Percentiles rank a stretch among this genome's conserved stretches.
phyloP scores from a whole-genome alignment of 2,113 vertebrate species.

The Cyphomyrus discorhynchus region DNA sequence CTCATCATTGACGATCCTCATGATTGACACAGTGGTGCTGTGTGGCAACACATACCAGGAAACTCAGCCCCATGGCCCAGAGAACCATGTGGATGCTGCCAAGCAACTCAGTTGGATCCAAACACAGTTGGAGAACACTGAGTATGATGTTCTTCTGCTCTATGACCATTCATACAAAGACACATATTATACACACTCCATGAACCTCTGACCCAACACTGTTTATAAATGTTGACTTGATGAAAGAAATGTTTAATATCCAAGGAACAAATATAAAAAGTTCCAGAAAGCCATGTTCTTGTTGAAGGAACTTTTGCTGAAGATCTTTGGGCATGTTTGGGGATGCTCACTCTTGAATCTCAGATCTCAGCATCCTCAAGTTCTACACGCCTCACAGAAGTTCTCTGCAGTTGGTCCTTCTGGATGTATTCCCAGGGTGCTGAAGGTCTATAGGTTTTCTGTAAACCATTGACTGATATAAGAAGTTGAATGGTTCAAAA shows the following conservation, averaged over 20 bases:
- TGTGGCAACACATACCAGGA: slow-evolving; percentile 57
- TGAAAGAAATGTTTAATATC: background rate
- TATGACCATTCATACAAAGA: background rate
- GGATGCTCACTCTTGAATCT: background rate
- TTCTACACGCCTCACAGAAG: background rate
- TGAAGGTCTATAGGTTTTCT: background rate
- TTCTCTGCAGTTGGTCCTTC: background rate
- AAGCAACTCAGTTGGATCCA: slow-evolving; percentile 50
- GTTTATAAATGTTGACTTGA: background rate
- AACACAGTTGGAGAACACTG: slow-evolving; percentile 39
- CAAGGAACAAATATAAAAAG: background rate
- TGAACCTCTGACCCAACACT: background rate
- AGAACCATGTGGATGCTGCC: slow-evolving; percentile 29
- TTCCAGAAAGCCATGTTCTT: background rate
- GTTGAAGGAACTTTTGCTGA: background rate
- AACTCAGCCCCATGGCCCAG: slow-evolving; percentile 36
- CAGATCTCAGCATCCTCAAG: background rate
- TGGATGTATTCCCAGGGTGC: background rate
- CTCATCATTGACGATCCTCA: slow-evolving; percentile 45
- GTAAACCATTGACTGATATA: background rate
- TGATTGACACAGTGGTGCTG: slow-evolving; percentile 56
- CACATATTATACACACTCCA: background rate
- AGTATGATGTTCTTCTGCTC: slow-evolving; percentile 30
- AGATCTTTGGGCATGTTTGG: background rate
- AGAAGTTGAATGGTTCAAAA: background rate